Evolutionary conservation across 2,113 vertebrate species (phyloP).

Genomic region (Cynoglossus semilaevis): DNA sequence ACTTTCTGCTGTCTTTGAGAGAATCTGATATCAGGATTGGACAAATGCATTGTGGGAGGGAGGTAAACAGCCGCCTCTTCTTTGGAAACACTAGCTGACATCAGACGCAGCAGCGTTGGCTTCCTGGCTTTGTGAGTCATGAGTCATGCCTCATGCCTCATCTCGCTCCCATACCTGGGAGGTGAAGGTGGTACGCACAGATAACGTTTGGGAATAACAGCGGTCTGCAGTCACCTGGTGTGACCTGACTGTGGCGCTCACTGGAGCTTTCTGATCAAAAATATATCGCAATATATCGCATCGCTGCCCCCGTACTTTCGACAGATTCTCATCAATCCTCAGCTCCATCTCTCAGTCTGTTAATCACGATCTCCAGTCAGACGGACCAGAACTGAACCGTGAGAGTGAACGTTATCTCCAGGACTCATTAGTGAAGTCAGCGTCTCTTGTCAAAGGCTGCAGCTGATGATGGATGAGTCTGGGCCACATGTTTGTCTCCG

Average conservation of each 20-base stretch:
- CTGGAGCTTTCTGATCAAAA: constrained; percentile 11
- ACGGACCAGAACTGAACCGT: constrained; percentile 17
- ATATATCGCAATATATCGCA: constrained; percentile 26
- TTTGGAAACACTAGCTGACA: constrained; percentile 44
- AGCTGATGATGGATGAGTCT: constrained; percentile 54
- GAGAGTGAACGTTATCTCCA: constrained; percentile 21
- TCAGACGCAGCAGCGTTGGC: constrained; percentile 32
- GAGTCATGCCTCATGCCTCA: constrained; percentile 55
- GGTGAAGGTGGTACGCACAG: constrained; percentile 35
- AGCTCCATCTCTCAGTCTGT: no score
- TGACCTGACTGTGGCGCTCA: background rate
- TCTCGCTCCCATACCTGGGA: constrained; percentile 52
- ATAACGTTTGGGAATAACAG: constrained; percentile 14
- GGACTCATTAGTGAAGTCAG: constrained; percentile 36
- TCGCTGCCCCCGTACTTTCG: no score
- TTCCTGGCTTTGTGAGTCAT: constrained; percentile 45
- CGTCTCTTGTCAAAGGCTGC: constrained; percentile 42
- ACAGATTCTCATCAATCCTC: no score
- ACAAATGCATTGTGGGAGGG: constrained; percentile 9
- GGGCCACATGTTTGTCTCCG: constrained; percentile 52
- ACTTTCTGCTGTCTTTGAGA: constrained; percentile 18
- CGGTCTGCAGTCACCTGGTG: no score
- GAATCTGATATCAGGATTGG: constrained; percentile 10
- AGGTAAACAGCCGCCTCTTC: constrained; percentile 28
- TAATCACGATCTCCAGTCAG: constrained; percentile 11